Base-by-base conservation (phyloP, 1,140 invertebrate genomes). In the Dendroctonus valens region DNA sequence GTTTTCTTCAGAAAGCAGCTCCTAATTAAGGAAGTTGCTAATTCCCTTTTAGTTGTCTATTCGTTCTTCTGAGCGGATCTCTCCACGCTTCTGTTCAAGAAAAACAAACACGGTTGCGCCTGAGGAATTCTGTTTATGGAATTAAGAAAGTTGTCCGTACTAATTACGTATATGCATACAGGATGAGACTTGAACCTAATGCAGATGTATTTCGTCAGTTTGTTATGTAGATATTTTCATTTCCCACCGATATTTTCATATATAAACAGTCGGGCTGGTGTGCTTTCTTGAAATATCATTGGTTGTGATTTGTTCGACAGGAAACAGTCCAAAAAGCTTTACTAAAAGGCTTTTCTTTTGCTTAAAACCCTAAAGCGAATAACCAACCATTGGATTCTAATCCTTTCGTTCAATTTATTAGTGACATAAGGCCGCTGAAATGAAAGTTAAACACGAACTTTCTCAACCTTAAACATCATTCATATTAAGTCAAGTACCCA, bases 401-500 rank as follows among this genome's bases (percentile, higher is more conserved):
- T 26, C 26, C 26, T 26, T 26, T 26, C 26, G 26, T 3, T 26
- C 26, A 26, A 26, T 26, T 26, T 26, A 26, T 26, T 26, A 26
- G 26, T 26, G 26, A 26, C 26, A 46, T 46, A 37, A 54, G 39
- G 8, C 6, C 39, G 12, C 11, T n/a, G 8, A 37, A 38, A 54
- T 60, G 15, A 52, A 61, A 61, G 37, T 26, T 39, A 61, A 61
- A 61, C 48, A 52, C 39, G 40, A 61, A 61, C 26, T 26, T 8
- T 61, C 39, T 42, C 15, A 61, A 61, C 46, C 39, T 9, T 9
- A 40, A 50, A 26, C 26, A 26, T 26, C 40, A n/a, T 52, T 61
- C 46, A 41, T 61, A 61, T 61, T 40, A 61, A 61, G 49, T 61
- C 46, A 61, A 50, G 59, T 52, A n/a, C n/a, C 59, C 49, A 41